Evolutionary conservation across 2,113 vertebrate species (phyloP).

Genomic region (Myotis lucifugus): DNA sequence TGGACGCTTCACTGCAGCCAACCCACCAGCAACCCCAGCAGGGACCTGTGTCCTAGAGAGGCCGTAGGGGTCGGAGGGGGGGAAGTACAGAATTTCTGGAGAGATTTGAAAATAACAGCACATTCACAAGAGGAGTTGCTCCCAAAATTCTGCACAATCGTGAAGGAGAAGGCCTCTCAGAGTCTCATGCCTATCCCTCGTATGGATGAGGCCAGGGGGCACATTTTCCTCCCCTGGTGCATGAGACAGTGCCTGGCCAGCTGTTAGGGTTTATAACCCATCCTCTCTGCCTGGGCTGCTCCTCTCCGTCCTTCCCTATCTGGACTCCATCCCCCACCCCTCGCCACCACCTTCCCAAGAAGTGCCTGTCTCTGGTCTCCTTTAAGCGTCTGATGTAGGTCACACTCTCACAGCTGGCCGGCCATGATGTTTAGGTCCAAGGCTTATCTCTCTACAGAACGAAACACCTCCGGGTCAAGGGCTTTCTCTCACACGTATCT

Average conservation of each 20-base stretch:
- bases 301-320: neutral
- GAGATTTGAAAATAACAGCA: neutral
- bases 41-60: neutral
- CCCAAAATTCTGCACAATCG: neutral
- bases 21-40: neutral
- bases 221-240: fast-evolving
- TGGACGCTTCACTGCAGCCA: neutral
- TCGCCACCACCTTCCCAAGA: neutral
- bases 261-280: neutral
- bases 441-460: neutral
- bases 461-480: neutral
- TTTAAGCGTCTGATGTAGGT: neutral
- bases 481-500: conserved; percentile 11
- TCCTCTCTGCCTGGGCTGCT: neutral
- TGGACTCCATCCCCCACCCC: too few species aligned
- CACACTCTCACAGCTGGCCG: neutral
- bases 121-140: neutral
- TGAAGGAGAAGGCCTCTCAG: neutral
- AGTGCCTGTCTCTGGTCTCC: neutral
- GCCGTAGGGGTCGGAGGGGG: too few species aligned
- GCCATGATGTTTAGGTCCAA: neutral
- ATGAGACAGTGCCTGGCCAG: neutral
- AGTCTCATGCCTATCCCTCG: neutral
- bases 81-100: neutral
- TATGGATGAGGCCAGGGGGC: neutral